phyloP scores from a whole-genome alignment of 2,888 invertebrate species.

The Ferdinandea cuprea region DNA sequence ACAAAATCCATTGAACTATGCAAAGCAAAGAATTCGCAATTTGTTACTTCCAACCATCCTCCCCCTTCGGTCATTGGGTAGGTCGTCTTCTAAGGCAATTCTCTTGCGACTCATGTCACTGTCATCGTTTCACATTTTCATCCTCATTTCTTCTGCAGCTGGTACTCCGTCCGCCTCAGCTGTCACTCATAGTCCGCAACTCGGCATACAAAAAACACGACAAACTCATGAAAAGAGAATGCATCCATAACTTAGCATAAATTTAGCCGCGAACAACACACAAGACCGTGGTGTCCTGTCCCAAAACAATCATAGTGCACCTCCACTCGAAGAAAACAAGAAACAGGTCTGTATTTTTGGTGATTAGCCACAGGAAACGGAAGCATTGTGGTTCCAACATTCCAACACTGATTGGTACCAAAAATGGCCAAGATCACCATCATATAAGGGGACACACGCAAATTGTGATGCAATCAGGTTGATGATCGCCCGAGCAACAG shows the following conservation, averaged over 20 bases:
- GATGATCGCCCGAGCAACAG: constrained; percentile 55
- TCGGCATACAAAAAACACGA: constrained; percentile 25
- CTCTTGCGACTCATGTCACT: constrained; percentile 69
- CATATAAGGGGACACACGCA: constrained; percentile 43
- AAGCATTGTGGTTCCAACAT: constrained; percentile 46
- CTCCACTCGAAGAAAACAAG: background rate
- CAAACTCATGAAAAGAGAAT: constrained; percentile 41
- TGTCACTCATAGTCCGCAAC: constrained; percentile 64
- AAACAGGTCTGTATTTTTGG: constrained; percentile 35
- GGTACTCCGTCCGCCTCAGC: constrained; percentile 67
- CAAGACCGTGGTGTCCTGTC: constrained; percentile 22
- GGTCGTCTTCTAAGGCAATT: constrained; percentile 30
- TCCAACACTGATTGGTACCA: constrained; percentile 64
- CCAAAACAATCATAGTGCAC: constrained; percentile 58
- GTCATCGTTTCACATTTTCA: constrained; percentile 72
- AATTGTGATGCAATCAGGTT: constrained; percentile 68
- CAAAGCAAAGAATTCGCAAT: constrained; percentile 58
- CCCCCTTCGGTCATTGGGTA: background rate
- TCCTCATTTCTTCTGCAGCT: constrained; percentile 68
- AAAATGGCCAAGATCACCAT: constrained; percentile 53
- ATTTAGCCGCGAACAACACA: constrained; percentile 29
- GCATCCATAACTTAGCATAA: constrained; percentile 71
- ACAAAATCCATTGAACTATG: constrained; percentile 72
- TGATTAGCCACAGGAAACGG: constrained; percentile 62
- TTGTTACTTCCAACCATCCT: constrained; percentile 53